phyloP scores from a whole-genome alignment of 2,797 vertebrate genomes.

The Otus scops region DNA sequence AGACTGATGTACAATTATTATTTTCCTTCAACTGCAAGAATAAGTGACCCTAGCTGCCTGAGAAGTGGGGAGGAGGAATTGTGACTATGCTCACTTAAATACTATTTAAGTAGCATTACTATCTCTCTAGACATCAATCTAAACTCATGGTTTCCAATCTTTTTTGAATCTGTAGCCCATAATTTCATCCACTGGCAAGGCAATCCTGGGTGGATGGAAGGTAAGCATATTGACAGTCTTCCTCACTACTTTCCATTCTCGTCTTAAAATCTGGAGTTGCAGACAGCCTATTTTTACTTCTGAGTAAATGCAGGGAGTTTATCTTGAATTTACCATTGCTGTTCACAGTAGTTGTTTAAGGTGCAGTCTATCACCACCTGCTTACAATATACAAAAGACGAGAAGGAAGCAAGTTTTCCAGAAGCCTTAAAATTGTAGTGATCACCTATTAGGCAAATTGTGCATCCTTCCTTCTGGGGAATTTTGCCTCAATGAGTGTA shows the following conservation, averaged over 20 bases:
- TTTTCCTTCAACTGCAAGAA: neutral
- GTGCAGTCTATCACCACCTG: neutral
- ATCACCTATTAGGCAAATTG: neutral
- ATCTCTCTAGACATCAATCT: neutral
- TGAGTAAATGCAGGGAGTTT: neutral
- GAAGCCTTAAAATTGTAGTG: neutral
- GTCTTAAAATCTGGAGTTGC: neutral
- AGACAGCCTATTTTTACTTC: neutral
- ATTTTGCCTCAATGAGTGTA: neutral
- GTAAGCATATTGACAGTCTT: neutral
- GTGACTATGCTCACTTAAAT: neutral
- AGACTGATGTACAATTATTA: neutral
- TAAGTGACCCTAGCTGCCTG: neutral
- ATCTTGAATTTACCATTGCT: neutral
- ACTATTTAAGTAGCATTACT: neutral
- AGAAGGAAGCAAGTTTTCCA: neutral
- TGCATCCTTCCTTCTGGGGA: neutral
- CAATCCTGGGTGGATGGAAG: neutral
- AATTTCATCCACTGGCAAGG: neutral
- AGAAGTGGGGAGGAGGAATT: neutral
- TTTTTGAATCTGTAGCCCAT: neutral
- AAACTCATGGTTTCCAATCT: neutral
- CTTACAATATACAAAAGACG: neutral
- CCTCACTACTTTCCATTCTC: neutral
- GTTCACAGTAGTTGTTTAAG: neutral